These are phyloP conservation scores for Papilio polyxenes DNA, from an alignment of 1,140 invertebrate species.

Conservation along the genomic window DNA sequence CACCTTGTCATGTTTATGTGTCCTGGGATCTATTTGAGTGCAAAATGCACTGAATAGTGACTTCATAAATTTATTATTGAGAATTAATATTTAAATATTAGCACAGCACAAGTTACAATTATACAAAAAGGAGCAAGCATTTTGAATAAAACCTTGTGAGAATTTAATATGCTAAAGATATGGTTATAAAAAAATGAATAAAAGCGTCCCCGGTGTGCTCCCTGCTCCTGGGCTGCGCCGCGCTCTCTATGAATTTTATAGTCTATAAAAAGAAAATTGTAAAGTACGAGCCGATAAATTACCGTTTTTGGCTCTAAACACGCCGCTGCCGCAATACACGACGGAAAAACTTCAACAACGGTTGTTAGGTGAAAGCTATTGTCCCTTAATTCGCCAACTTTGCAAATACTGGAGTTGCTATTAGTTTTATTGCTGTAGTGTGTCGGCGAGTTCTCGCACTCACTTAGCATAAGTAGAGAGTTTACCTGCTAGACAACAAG, in stretches of 20 bases:
- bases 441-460: slow-evolving; percentile 41
- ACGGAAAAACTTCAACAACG: neutral
- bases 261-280: slow-evolving; percentile 33
- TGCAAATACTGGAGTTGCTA: slow-evolving; percentile 9
- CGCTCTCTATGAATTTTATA: slow-evolving; percentile 17
- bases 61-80: neutral
- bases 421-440: slow-evolving; percentile 33
- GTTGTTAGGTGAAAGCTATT: slow-evolving; percentile 35
- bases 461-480: slow-evolving; percentile 71
- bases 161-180: slow-evolving; percentile 23
- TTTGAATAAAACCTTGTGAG: neutral
- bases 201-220: neutral
- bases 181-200: slow-evolving; percentile 24
- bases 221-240: neutral
- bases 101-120: neutral
- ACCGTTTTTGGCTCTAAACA: slow-evolving; percentile 15
- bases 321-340: neutral
- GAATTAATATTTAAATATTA: neutral
- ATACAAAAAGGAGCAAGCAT: neutral
- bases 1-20: slow-evolving; percentile 26
- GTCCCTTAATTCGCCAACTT: slow-evolving; percentile 29
- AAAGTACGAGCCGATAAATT: slow-evolving; percentile 26
- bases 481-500: slow-evolving; percentile 66
- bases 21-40: neutral
- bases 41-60: neutral